Evolutionary conservation across 2,888 invertebrate genomes (phyloP).

Genomic region (Dynastes maya): DNA sequence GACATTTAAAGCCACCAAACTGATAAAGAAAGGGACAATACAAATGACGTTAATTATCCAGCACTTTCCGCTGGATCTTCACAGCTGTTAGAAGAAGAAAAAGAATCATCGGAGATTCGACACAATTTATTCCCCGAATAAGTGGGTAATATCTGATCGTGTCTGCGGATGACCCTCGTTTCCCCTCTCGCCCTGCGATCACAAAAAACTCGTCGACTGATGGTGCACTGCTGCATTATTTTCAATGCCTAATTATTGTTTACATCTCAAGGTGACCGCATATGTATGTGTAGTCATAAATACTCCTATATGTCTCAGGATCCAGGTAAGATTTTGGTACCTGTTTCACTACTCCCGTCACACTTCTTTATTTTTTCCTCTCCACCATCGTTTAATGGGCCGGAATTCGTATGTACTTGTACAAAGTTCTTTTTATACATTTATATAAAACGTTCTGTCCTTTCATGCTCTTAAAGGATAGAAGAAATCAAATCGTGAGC

Average conservation of each 20-base stretch:
- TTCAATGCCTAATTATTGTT: conserved; percentile 69
- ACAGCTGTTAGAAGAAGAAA: conserved; percentile 42
- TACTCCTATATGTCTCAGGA: conserved; percentile 66
- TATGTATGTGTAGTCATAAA: conserved; percentile 67
- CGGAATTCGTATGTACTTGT: conserved; percentile 30
- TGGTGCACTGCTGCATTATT: conserved; percentile 63
- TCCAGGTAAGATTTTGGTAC: conserved; percentile 66
- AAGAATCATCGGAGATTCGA: conserved; percentile 57
- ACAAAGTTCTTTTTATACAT: conserved; percentile 38
- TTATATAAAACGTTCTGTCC: conserved; percentile 30
- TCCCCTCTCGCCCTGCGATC: conserved; percentile 31
- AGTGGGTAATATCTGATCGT: conserved; percentile 61
- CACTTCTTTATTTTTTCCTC: conserved; percentile 43
- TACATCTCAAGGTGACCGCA: conserved; percentile 69
- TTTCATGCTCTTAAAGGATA: neutral
- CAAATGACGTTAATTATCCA: conserved; percentile 62
- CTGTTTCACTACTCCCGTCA: conserved; percentile 58
- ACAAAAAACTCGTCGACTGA: conserved; percentile 43
- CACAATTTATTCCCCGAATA: conserved; percentile 63
- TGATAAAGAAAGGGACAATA: conserved; percentile 61
- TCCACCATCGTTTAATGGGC: conserved; percentile 33
- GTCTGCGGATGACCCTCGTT: conserved; percentile 51
- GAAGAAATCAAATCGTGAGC: conserved; percentile 10
- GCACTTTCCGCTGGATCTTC: conserved; percentile 48
- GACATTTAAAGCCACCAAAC: conserved; percentile 56